Evolutionary conservation across 2,113 vertebrate genomes (phyloP), one percentile per base, ranked within the genome.

Genomic region (Microcebus ravelobensis): DNA sequence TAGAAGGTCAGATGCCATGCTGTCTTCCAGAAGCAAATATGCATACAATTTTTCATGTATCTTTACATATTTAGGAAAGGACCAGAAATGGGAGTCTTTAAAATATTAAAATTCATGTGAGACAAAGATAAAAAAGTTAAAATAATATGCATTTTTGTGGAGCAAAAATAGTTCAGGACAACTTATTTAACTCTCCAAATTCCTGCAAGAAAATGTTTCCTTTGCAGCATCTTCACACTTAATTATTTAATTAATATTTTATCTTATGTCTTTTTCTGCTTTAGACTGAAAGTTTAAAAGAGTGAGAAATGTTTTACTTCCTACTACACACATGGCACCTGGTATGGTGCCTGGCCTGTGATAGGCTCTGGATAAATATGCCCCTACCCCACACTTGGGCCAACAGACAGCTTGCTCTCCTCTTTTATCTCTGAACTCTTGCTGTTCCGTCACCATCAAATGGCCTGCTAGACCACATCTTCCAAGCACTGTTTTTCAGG

Each of bases 61-160:
- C 45, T 97, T 98, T 55, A 55, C 9, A 8, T 83, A 21, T 71
- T 93, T 83, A 70, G 15, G 11, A 45, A 59, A 55, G 9, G 9
- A 39, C 14, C 1, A 57, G 94, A 29, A 52, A 74, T 36, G 5
- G 6, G 3, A 42, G 17, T 10, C 55, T 86, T 87, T 1, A 71
- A 6, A 18, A 11, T 25, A 86, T 31, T 87, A 48, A 74, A 76
- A 70, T 45, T 42, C 13, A 52, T 18, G 5, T 15, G 25, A 92
- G 4, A 10, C 71, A 91, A 71, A 65, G 27, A 45, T 61, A 76
- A 83, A 71, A 14, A 20, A 90, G 9, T 70, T 96, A 68, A 25
- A 74, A 34, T 59, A 34, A 52, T 10, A 20, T 14, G 8, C 27
- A 36, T 68, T 85, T 87, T 80, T 84, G 0, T 52, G 17, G 34